Conservation (phyloP, 2,113 vertebrate species). For the Thunnus thynnus region DNA sequence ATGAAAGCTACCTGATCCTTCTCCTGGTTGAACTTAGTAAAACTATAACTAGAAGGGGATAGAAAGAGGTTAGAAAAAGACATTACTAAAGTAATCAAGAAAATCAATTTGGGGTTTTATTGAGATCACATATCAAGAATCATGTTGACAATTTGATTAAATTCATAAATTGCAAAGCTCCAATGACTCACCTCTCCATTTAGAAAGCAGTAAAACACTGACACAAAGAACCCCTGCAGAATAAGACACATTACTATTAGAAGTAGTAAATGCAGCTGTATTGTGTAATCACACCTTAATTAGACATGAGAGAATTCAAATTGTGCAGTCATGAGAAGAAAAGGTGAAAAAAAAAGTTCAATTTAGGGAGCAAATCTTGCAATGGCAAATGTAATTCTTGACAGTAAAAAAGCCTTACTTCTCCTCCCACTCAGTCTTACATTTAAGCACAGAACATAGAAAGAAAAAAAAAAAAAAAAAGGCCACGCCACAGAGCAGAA, state of each 20-base stretch:
- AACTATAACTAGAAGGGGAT: not conserved
- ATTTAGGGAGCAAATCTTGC: not conserved
- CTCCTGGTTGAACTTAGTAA: slow-evolving; percentile 10
- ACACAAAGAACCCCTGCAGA: slow-evolving; percentile 97
- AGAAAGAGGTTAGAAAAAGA: not conserved
- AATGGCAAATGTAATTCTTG: not conserved
- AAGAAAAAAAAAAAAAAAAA: slow-evolving; percentile 8
- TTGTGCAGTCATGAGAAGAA: not conserved
- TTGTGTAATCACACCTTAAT: slow-evolving; percentile 3
- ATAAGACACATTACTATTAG: slow-evolving; percentile 53
- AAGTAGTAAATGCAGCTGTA: not conserved
- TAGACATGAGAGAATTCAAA: slow-evolving; percentile 12
- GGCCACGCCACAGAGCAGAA: slow-evolving; percentile 28
- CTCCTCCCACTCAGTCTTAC: slow-evolving; percentile 14
- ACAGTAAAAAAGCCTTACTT: not conserved
- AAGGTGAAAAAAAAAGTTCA: not conserved
- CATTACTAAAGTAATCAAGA: not conserved
- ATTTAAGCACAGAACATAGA: slow-evolving; percentile 1
- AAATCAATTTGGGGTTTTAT: slow-evolving; percentile 13
- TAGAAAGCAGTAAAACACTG: slow-evolving; percentile 99
- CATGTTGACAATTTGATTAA: slow-evolving; percentile 25
- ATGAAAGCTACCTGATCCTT: slow-evolving; percentile 8
- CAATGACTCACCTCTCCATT: slow-evolving; percentile 94
- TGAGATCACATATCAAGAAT: slow-evolving; percentile 27
- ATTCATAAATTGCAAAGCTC: slow-evolving; percentile 37